Conservation (phyloP, 1,140 invertebrate genomes). For the Drosophila micromelanica region DNA sequence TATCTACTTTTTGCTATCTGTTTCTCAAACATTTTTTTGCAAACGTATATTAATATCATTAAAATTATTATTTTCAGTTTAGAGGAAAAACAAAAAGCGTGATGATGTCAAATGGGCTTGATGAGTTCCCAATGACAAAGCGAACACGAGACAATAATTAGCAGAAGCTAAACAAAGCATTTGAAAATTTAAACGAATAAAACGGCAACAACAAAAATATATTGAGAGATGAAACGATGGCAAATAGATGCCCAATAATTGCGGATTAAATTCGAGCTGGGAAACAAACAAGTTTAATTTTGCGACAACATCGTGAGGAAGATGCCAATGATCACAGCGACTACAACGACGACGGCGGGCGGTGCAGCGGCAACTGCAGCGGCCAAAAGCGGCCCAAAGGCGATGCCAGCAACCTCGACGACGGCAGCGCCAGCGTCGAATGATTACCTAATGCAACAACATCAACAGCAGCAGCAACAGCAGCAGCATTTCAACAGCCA, state of each 20-base stretch:
- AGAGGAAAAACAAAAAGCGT: slow-evolving; percentile 5
- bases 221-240: slow-evolving; percentile 17
- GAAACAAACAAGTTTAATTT: slow-evolving; percentile 32
- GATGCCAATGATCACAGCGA: slow-evolving; percentile 48
- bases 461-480: slow-evolving; percentile 50
- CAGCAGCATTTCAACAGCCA: slow-evolving; percentile 65
- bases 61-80: slow-evolving; percentile 14
- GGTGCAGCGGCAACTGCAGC: slow-evolving; percentile 44
- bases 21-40: too few relatives aligned
- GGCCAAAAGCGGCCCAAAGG: slow-evolving; percentile 28
- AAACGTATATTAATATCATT: too few relatives aligned
- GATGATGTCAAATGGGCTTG: slow-evolving; percentile 14
- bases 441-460: slow-evolving; percentile 68
- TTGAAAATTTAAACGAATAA: slow-evolving; percentile 11
- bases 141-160: slow-evolving; percentile 40
- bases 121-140: slow-evolving; percentile 30
- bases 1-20: too few relatives aligned
- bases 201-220: neutral
- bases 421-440: slow-evolving; percentile 44
- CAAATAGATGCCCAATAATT: slow-evolving; percentile 26
- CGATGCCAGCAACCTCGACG: slow-evolving; percentile 38
- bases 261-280: slow-evolving; percentile 11
- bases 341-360: slow-evolving; percentile 26
- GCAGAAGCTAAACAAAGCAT: slow-evolving; percentile 15
- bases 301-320: slow-evolving; percentile 30